Evolutionary conservation across 2,113 vertebrate species (phyloP).

Genomic region (Glaucomys volans): DNA sequence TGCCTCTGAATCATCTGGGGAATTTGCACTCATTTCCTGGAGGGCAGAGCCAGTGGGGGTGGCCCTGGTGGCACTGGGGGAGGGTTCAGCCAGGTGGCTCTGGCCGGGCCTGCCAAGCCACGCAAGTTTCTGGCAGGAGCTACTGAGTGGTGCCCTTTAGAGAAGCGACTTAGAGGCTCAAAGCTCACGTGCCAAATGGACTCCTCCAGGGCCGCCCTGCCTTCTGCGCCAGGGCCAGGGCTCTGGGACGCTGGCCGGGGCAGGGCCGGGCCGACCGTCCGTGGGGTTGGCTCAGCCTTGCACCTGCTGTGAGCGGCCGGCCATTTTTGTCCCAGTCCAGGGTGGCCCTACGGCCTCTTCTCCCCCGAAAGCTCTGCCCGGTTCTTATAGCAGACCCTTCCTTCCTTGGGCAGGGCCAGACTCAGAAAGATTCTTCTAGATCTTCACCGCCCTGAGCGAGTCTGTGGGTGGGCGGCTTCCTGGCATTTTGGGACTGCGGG

Average conservation of each 20-base stretch:
- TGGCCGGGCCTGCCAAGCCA: background rate
- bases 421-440: background rate
- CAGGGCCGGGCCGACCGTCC: too few species aligned
- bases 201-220: too few species aligned
- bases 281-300: accelerated
- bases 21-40: background rate
- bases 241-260: accelerated
- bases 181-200: background rate
- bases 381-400: background rate
- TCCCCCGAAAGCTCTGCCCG: background rate
- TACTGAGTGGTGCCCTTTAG: background rate
- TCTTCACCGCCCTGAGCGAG: background rate
- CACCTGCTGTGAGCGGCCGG: background rate
- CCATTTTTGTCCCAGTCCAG: background rate
- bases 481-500: background rate
- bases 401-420: background rate
- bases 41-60: accelerated
- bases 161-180: background rate
- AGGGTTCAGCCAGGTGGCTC: background rate
- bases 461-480: too few species aligned
- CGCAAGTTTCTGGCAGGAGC: background rate
- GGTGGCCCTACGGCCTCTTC: background rate
- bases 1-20: background rate
- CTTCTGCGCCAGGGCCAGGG: background rate
- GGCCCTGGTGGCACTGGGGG: background rate